phyloP scores from a whole-genome alignment of 2,113 vertebrate species.

The Rousettus leschenaultii region DNA sequence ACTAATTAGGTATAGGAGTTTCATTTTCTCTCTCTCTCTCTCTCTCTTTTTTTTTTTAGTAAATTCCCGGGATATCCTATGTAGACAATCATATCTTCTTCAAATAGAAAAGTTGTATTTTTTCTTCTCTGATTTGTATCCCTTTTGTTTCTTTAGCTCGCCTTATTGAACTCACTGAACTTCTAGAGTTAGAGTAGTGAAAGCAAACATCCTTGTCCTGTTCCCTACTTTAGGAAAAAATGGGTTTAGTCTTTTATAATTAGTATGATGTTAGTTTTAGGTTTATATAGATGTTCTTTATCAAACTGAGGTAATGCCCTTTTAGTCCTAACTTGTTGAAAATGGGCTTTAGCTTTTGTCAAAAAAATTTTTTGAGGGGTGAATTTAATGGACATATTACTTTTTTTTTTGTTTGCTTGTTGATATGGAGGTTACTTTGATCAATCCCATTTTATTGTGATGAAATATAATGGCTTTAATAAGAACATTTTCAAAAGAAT shows the following conservation, averaged over 20 bases:
- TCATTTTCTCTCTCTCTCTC: not conserved
- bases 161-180: not conserved
- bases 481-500: not conserved
- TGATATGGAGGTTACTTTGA: not conserved
- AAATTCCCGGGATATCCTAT: not conserved
- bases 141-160: not conserved
- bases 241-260: not conserved
- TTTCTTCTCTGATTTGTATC: not conserved
- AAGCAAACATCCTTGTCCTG: not conserved
- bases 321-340: not conserved
- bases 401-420: not conserved
- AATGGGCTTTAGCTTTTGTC: not conserved
- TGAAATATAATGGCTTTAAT: not conserved
- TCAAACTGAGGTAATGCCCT: not conserved
- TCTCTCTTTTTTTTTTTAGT: not conserved
- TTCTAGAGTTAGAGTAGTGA: not conserved
- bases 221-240: not conserved
- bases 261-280: not conserved
- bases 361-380: not conserved
- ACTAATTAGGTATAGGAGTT: not conserved
- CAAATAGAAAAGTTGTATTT: not conserved
- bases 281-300: not conserved
- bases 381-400: not conserved
- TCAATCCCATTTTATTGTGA: not conserved
- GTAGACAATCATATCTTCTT: not conserved